These are phyloP conservation scores for Drosophila acutilabella DNA, from an alignment of 2,888 invertebrate genomes.

Conservation along the genomic window DNA sequence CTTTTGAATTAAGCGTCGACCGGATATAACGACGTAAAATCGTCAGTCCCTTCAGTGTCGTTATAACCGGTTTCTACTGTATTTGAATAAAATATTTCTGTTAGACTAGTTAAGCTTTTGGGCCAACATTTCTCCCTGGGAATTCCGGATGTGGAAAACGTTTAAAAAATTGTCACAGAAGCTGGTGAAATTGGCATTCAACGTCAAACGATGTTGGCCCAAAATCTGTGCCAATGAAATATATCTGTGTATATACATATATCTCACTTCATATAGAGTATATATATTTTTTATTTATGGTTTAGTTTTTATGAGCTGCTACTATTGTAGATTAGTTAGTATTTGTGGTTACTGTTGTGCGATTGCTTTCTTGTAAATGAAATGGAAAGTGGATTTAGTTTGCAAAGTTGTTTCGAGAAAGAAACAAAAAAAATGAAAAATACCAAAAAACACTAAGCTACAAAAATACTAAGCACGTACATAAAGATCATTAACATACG, in stretches of 20 bases:
- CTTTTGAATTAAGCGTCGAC: no score
- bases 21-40: no score
- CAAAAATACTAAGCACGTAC: constrained; percentile 48
- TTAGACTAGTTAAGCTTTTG: background rate
- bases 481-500: constrained; percentile 55
- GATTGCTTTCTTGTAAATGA: constrained; percentile 42
- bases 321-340: background rate
- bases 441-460: constrained; percentile 26
- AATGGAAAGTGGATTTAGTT: constrained; percentile 72
- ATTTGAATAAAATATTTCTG: no score
- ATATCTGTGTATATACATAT: constrained; percentile 9
- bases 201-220: background rate
- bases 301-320: background rate
- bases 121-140: background rate
- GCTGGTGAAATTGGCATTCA: no score
- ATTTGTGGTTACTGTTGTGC: background rate
- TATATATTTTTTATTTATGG: constrained; percentile 1
- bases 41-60: no score
- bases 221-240: constrained; percentile 14
- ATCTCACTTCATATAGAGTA: constrained; percentile 8
- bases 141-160: background rate
- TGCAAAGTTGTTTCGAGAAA: constrained; percentile 13
- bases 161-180: background rate
- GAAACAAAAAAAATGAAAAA: no score
- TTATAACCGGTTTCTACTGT: no score